Evolutionary conservation across 30 jellyfish, hydroid and myxozoan species (phyloP), one percentile per base, ranked within the genome.

Genomic region (Cassiopea xamachana): DNA sequence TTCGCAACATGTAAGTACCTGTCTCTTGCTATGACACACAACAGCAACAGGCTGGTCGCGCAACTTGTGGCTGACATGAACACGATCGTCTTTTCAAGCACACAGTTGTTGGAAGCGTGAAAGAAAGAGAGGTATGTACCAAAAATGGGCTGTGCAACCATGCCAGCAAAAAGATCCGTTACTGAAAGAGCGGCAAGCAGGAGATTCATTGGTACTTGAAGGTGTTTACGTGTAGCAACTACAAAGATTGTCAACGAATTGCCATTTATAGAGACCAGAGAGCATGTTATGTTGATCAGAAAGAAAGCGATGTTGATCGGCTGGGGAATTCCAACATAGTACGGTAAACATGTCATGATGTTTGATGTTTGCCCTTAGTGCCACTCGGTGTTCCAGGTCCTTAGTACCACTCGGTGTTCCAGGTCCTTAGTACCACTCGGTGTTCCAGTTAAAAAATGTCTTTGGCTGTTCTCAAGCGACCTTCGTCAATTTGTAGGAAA

Each of bases 51-150:
- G 48, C 94, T 87, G 18, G 94, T 77, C 45, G 94, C 46, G 5
- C 94, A 87, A 47, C 94, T 72, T 78, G 94, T 87, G 7, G 94
- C 94, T 12, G 94, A 87, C 84, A 87, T 67, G 77, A 76, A 87
- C 1, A 79, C 94, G 75, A 86, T 74, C 39, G 87, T 48, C 46
- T 69, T 69, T 70, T 86, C 93, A 14, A 86, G 88, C 81, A 50
- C 78, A 48, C 93, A 86, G 71, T 46, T 73, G 49, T 75, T 86
- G 44, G 67, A 6, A 81, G 73, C 17, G 73, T 69, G 69, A 64
- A 73, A 86, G 46, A 73, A 86, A 8, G 87, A 18, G 18, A 73
- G 87, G 49, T 86, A 86, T 16, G 64, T 86, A 18, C 87, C 88
- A 49, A 67, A 86, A 12, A 86, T 86, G 10, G 93, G 93, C 78